These are phyloP conservation scores for Callinectes sapidus DNA, from an alignment of 2,888 invertebrate species.

Conservation along the genomic window DNA sequence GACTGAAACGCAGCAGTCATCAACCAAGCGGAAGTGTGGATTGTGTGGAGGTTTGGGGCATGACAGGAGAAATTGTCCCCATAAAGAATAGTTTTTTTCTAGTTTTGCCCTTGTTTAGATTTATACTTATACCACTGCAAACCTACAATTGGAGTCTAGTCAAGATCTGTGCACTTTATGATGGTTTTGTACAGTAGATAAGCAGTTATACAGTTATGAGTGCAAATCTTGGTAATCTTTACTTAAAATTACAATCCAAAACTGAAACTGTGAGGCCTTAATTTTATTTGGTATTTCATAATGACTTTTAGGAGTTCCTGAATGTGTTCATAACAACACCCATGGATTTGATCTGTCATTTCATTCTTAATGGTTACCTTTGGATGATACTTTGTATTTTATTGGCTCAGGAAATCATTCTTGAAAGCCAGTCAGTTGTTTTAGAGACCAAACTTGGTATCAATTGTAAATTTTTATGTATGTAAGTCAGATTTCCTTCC, in stretches of 20 bases:
- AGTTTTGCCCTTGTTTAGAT: background rate
- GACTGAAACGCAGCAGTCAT: background rate
- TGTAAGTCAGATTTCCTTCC: too few relatives aligned
- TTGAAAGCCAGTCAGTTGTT: too few relatives aligned
- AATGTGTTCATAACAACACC: background rate
- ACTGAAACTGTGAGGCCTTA: background rate
- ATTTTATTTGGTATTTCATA: background rate
- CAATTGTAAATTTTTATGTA: too few relatives aligned
- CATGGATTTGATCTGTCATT: too few relatives aligned
- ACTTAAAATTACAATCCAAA: background rate
- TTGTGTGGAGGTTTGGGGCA: constrained; percentile 72
- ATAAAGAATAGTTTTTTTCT: background rate
- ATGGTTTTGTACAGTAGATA: background rate
- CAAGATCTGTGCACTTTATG: background rate
- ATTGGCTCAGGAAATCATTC: too few relatives aligned
- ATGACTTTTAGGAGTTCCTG: too few relatives aligned
- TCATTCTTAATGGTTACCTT: too few relatives aligned
- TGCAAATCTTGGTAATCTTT: background rate
- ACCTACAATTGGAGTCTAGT: background rate
- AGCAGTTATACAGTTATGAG: background rate
- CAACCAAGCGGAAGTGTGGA: constrained; percentile 68
- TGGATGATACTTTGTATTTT: too few relatives aligned
- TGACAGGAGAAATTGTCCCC: constrained; percentile 68
- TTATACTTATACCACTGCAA: background rate
- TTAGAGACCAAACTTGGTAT: too few relatives aligned